These are phyloP conservation scores for Eclectus roratus DNA, from an alignment of 2,113 vertebrate genomes.

Conservation along the genomic window DNA sequence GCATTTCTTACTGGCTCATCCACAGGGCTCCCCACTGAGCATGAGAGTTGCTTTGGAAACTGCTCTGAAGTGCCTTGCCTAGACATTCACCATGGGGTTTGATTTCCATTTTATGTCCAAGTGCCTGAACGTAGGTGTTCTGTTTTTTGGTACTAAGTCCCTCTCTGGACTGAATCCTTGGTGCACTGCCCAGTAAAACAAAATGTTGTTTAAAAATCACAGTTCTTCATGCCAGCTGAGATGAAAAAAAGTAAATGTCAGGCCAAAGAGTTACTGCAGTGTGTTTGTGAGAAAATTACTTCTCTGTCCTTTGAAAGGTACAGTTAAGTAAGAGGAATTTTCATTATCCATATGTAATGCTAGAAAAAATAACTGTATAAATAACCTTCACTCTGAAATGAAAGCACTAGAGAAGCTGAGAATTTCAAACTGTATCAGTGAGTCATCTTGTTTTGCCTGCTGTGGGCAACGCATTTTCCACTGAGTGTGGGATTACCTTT, in stretches of 20 bases:
- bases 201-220: conserved; percentile 41
- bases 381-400: conserved; percentile 33
- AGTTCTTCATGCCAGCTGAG: background rate
- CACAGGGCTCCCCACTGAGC: background rate
- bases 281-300: conserved; percentile 44
- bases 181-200: conserved; percentile 33
- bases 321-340: conserved; percentile 54
- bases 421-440: conserved; percentile 29
- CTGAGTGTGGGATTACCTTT: background rate
- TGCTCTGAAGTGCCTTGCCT: background rate
- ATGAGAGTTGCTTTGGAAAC: conserved; percentile 6
- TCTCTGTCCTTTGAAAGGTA: conserved; percentile 40
- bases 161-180: conserved; percentile 34
- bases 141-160: background rate
- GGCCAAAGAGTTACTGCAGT: conserved; percentile 14
- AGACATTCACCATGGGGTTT: background rate
- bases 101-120: background rate
- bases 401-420: conserved; percentile 16
- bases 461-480: conserved; percentile 6
- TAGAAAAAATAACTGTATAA: conserved; percentile 28
- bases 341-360: conserved; percentile 47
- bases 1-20: background rate
- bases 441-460: conserved; percentile 55
- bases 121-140: background rate
- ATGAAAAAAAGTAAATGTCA: conserved; percentile 43